Evolutionary conservation across 2,888 invertebrate genomes (phyloP).

Genomic region (Shargacucullia verbasci): DNA sequence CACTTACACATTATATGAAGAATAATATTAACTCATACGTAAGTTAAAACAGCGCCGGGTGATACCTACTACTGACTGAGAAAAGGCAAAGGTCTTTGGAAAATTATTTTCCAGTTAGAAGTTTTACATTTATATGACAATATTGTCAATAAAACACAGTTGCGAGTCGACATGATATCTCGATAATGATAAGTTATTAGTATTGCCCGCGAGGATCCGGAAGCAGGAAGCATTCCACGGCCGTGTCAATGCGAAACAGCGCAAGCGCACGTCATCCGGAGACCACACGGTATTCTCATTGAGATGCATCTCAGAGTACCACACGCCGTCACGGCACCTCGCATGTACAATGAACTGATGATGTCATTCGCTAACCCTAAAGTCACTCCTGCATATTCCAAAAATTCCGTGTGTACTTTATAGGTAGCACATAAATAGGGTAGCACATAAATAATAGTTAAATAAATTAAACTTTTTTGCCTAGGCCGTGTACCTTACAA

Average conservation of each 20-base stretch:
- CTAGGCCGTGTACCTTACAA: no score
- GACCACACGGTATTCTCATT: conserved; percentile 65
- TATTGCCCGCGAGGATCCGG: conserved; percentile 78
- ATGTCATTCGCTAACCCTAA: conserved; percentile 62
- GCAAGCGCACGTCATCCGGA: conserved; percentile 57
- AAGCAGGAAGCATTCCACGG: conserved; percentile 82
- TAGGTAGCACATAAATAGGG: neutral
- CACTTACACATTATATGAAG: no score
- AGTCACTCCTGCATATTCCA: conserved; percentile 23
- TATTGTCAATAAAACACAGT: conserved; percentile 26
- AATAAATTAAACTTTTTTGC: no score
- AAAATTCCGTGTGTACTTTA: conserved; percentile 30
- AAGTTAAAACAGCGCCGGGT: no score
- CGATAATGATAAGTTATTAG: conserved; percentile 71
- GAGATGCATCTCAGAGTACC: conserved; percentile 66
- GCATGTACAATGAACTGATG: conserved; percentile 63
- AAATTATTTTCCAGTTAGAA: neutral
- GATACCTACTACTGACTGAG: no score
- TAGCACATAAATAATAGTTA: no score
- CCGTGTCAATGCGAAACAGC: conserved; percentile 67
- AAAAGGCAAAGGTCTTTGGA: neutral
- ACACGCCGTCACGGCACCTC: conserved; percentile 48
- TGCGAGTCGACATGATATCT: conserved; percentile 47
- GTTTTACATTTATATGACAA: conserved; percentile 1
- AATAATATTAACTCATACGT: no score